These are phyloP conservation scores for Philopotamus ludificatus DNA, from an alignment of 1,140 invertebrate species.

Conservation along the genomic window DNA sequence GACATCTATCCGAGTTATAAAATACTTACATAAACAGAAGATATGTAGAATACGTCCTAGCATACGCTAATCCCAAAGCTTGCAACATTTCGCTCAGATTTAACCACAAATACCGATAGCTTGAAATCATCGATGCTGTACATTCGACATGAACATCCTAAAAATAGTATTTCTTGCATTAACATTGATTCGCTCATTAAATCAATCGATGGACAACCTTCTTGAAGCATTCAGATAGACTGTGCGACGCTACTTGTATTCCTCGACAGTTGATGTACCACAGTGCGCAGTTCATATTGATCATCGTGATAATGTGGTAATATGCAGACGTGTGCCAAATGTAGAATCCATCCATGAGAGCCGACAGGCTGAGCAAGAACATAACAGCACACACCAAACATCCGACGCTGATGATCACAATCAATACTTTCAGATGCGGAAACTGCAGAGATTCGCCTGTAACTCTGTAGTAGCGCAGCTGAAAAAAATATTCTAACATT, in stretches of 20 bases:
- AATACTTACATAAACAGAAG: constrained; percentile 58
- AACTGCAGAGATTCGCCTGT: constrained; percentile 60
- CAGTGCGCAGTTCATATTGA: constrained; percentile 64
- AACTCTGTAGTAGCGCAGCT: constrained; percentile 56
- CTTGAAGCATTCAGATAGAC: constrained; percentile 54
- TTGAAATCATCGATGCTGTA: constrained; percentile 55
- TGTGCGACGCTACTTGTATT: constrained; percentile 59
- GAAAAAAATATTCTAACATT: constrained; percentile 40
- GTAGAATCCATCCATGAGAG: constrained; percentile 59
- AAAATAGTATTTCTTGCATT: constrained; percentile 20
- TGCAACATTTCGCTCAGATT: constrained; percentile 61
- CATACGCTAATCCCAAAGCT: constrained; percentile 61
- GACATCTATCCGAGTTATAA: background rate
- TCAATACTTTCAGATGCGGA: constrained; percentile 57
- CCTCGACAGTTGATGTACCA: constrained; percentile 66
- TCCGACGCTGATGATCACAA: constrained; percentile 59
- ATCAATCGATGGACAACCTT: too few relatives aligned
- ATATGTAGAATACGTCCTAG: constrained; percentile 62
- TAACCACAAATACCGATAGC: constrained; percentile 61
- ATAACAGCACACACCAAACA: constrained; percentile 58
- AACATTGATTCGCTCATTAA: too few relatives aligned
- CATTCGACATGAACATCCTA: constrained; percentile 58
- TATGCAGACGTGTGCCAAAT: constrained; percentile 62
- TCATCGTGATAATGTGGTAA: constrained; percentile 64
- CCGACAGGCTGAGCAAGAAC: constrained; percentile 58